Base-by-base conservation (phyloP, 1,140 invertebrate species). In the Leptinotarsa undecemlineata region DNA sequence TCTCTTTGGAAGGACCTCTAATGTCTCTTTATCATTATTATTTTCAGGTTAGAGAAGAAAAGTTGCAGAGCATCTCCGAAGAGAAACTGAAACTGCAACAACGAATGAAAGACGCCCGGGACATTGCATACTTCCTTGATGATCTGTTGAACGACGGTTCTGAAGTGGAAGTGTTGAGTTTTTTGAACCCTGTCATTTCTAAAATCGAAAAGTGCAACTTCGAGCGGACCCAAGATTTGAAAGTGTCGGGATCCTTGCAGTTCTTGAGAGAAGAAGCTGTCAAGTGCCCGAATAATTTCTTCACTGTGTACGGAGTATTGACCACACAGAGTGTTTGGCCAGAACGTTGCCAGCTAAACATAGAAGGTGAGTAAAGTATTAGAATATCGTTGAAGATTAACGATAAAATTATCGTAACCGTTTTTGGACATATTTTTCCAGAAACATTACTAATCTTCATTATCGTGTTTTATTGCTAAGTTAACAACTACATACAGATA, bases 81-180 rank as follows among this genome's bases (percentile, higher is more conserved):
- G 85, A 86, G 57, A 86, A 87, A 64, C 72, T 86, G 17, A 85
- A 87, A 76, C 78, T 91, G 47, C 87, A 87, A 19, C 82, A 84
- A 76, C 82, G 84, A n/a, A 82, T 85, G 0, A 77, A 82, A n/a
- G 85, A 88, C 42, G 87, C 86, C 0, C 77, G 83, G 8, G 87
- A 90, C 75, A 89, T 90, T 14, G 87, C 91, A 63, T 84, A 85
- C 21, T 89, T 92, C 57, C 85, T 89, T 60, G 90, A 91, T 71
- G 90, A 90, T 74, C 85, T 92, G 19, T 85, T 92, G 13, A 85
- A 87, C 0, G 89, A 90, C 77, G 91, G 90, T 4, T 90, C 89
- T 2, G 89, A 92, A 78, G 88, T 90, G 47, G 91, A 93, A 85
- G 86, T 93, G 60, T 83, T 94, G 0, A 90, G 88, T 26, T 87